Conservation (phyloP, 1,140 invertebrate genomes). For the Nebria ingens region DNA sequence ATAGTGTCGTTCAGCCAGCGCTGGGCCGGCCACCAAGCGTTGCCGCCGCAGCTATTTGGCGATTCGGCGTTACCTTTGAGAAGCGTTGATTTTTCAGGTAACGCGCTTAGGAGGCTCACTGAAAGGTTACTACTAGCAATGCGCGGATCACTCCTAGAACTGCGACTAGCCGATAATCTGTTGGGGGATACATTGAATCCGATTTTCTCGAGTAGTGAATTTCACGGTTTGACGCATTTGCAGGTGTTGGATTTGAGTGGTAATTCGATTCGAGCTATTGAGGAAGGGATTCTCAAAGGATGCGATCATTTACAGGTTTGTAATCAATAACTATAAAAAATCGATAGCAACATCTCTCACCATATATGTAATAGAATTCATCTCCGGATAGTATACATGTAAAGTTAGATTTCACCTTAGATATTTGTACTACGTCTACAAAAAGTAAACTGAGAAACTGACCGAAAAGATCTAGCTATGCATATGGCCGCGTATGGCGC, state of each 20-base stretch:
- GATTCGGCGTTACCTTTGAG: conserved; percentile 53
- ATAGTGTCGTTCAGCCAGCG: conserved; percentile 66
- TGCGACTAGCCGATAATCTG: conserved; percentile 67
- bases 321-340: too few species aligned
- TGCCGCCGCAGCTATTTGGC: conserved; percentile 39
- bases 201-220: conserved; percentile 75
- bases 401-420: too few species aligned
- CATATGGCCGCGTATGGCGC: too few species aligned
- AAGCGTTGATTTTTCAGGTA: conserved; percentile 69
- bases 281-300: conserved; percentile 76
- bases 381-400: too few species aligned
- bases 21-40: conserved; percentile 58
- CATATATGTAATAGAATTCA: neutral
- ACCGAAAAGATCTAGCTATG: too few species aligned
- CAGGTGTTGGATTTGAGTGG: conserved; percentile 63
- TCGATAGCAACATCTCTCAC: neutral
- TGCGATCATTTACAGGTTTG: conserved; percentile 59
- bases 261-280: conserved; percentile 67
- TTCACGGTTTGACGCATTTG: conserved; percentile 63
- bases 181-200: conserved; percentile 82
- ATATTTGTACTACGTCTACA: too few species aligned
- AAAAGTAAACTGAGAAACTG: too few species aligned
- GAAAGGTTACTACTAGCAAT: conserved; percentile 62
- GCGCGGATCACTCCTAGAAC: conserved; percentile 51
- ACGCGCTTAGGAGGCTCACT: conserved; percentile 66